Evolutionary conservation across 1,140 invertebrate species (phyloP).

Genomic region (Leptopilina clavipes): DNA sequence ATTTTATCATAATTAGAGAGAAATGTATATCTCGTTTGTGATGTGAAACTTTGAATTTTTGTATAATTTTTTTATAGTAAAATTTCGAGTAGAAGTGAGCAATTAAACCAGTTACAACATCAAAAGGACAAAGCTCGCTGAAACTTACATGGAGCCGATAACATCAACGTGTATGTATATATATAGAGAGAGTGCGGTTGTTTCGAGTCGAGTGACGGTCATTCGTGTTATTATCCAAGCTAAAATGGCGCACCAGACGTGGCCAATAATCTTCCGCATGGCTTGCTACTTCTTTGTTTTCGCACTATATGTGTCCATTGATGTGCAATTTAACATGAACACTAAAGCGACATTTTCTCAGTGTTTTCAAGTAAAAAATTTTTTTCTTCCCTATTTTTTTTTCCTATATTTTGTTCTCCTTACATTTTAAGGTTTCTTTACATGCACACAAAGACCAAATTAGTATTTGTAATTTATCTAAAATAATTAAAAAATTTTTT

Average conservation of each 20-base stretch:
- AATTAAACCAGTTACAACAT: neutral
- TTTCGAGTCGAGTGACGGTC: conserved; percentile 35
- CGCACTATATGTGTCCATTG: conserved; percentile 80
- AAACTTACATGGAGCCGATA: conserved; percentile 63
- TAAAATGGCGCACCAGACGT: conserved; percentile 29
- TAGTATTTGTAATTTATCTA: too few relatives aligned
- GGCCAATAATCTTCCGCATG: conserved; percentile 37
- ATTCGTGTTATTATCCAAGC: conserved; percentile 25
- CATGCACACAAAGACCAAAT: too few relatives aligned
- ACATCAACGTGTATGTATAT: conserved; percentile 54
- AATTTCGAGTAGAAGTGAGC: neutral
- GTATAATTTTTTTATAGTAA: neutral
- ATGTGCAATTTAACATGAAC: conserved; percentile 81
- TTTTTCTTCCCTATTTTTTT: neutral
- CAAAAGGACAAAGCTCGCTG: conserved; percentile 11
- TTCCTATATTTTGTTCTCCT: too few relatives aligned
- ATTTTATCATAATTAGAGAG: neutral
- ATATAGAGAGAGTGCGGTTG: neutral
- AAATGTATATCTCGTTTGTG: neutral
- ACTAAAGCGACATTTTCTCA: conserved; percentile 81
- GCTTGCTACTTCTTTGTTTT: conserved; percentile 73
- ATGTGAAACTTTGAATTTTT: neutral
- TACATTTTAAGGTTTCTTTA: too few relatives aligned
- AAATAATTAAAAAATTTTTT: too few relatives aligned
- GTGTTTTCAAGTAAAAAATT: conserved; percentile 82